phyloP scores from a whole-genome alignment of 2,113 vertebrate species.

The Cheilinus undulatus region DNA sequence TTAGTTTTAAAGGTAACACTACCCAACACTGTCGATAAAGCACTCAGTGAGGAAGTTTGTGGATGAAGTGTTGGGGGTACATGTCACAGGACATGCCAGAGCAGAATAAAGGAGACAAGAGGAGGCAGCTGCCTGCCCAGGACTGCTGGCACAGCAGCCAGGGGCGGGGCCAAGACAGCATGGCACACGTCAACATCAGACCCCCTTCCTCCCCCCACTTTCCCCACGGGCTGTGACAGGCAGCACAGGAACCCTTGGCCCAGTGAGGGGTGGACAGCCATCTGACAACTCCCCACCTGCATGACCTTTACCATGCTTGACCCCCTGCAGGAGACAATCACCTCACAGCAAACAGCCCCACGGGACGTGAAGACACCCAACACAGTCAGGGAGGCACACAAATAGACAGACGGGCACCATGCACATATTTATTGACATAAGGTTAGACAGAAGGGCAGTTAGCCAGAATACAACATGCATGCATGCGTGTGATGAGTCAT shows the following conservation, averaged over 20 bases:
- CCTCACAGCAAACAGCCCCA: conserved; percentile 72
- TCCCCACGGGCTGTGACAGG: conserved; percentile 67
- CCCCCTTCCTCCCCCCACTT: conserved; percentile 38
- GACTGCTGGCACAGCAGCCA: conserved; percentile 62
- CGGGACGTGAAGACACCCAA: conserved; percentile 65
- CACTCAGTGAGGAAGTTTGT: conserved; percentile 25
- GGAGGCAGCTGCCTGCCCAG: conserved; percentile 65
- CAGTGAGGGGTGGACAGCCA: conserved; percentile 72
- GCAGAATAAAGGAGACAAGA: conserved; percentile 62
- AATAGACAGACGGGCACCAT: conserved; percentile 5
- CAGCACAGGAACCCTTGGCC: conserved; percentile 69
- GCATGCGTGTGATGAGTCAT: background rate
- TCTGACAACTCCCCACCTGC: conserved; percentile 84
- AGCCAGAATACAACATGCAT: conserved; percentile 6
- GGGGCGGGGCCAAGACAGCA: conserved; percentile 76
- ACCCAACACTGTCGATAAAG: too few species aligned
- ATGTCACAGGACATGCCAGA: conserved; percentile 61
- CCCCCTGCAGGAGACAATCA: conserved; percentile 79
- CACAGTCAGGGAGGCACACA: conserved; percentile 35
- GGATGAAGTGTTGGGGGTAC: conserved; percentile 36
- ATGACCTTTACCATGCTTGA: conserved; percentile 85
- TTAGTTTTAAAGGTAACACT: too few species aligned
- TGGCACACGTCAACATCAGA: conserved; percentile 77
- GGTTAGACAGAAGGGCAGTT: background rate
- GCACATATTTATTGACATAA: conserved; percentile 19